Evolutionary conservation across 2,888 invertebrate species (phyloP), one percentile per base, ranked within the genome.

Genomic region (Zygaena filipendulae): DNA sequence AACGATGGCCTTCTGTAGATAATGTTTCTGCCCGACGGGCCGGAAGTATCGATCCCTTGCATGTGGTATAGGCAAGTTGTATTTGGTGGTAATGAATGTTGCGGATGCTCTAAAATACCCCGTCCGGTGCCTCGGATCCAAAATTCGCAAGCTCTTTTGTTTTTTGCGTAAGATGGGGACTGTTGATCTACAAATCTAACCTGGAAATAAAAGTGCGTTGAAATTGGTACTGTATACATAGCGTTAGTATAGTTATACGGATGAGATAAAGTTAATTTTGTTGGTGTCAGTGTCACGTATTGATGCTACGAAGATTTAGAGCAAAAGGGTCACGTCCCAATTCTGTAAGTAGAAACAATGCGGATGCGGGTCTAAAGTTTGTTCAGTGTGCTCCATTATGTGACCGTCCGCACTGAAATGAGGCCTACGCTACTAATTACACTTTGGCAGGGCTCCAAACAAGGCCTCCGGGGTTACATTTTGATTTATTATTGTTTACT

Each of bases 31-130:
- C 84, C 74, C 26, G 83, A 82, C 0, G 84, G 84, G 8, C 84
- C 81, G 1, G 83, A 77, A 11, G 84, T 82, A 58, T 85, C 85
- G 47, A 84, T 83, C 19, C 85, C 85, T 52, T 81, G 81, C 54
- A 95, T 84, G 59, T 92, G 92, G 59, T 94, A 95, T 11, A 92
- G 83, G 56, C 95, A 95, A 5, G 93, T 94, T 12, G 91, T 93
- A 59, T 94, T 94, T 1, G 92, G 90, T 0, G 94, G 89, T 39
- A 95, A 67, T 3, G 93, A 90, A 69, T 95, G 94, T 43, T 87
- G 83, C 1, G 94, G 93, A 52, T 91, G 92, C 47, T 92, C 90
- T 25, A 93, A 56, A 3, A 91, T 75, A n/a, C 93, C 93, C 27
- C 86, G 86, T 2, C 87, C 87, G 1, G 88, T 87, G 3, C 92